These are phyloP conservation scores for Pandion haliaetus DNA, from an alignment of 2,113 vertebrate genomes.

Conservation along the genomic window DNA sequence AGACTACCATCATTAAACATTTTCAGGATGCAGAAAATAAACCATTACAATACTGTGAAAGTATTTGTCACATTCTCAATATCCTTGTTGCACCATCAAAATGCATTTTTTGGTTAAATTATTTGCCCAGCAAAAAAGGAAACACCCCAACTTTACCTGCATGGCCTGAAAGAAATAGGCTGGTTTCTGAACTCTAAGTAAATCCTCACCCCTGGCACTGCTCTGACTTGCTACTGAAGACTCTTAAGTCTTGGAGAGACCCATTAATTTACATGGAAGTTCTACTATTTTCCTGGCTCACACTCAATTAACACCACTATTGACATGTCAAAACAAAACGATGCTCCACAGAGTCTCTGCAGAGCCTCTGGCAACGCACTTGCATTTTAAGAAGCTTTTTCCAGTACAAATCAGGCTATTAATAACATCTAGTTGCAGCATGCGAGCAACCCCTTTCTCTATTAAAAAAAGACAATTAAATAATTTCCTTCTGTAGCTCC, in stretches of 20 bases:
- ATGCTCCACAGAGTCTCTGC: neutral
- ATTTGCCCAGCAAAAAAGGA: neutral
- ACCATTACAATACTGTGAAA: neutral
- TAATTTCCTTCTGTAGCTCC: neutral
- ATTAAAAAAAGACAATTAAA: neutral
- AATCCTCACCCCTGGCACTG: neutral
- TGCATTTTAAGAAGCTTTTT: neutral
- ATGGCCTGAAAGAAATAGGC: neutral
- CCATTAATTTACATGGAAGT: neutral
- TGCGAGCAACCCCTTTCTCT: neutral
- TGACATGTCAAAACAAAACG: neutral
- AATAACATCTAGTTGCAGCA: neutral
- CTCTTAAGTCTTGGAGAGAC: neutral
- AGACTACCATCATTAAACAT: neutral
- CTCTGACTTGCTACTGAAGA: neutral
- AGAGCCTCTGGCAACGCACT: neutral
- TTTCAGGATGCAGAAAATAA: neutral
- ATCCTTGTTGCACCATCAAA: neutral
- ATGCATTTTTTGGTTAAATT: neutral
- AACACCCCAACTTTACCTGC: rapidly evolving
- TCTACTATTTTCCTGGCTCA: neutral
- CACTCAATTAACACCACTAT: rapidly evolving
- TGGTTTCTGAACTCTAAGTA: neutral
- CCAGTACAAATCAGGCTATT: neutral
- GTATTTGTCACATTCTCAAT: neutral